Evolutionary conservation across 2,888 invertebrate species (phyloP), one percentile per base, ranked within the genome.

Genomic region (Eristalis intricaria): DNA sequence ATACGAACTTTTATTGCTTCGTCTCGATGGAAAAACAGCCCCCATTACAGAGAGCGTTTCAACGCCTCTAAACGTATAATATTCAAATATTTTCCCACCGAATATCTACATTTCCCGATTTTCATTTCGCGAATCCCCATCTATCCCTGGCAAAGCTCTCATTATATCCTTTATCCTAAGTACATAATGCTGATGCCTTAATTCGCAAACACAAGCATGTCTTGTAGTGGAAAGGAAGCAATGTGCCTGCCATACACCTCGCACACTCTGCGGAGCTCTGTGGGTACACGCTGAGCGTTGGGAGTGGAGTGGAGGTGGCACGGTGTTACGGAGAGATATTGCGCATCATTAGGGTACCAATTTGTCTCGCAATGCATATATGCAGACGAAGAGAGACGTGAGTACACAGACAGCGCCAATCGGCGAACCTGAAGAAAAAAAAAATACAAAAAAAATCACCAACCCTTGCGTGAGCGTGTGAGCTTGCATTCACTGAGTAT

Each of bases 131-230:
- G 32, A 13, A 15, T 8, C 58, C 50, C 32, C 19, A 32, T 70
- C 50, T 8, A n/a, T 50, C 50, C 50, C 50, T 19, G 8, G 8
- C 43, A 19, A 50, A 50, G 19, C 50, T 50, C 19, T 50, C 50
- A 71, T 64, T 69, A 40, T 69, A 74, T 63, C 38, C 71, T 64
- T 50, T 38, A 56, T 68, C 71, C 58, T 60, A 70, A 82, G 74
- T 70, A 82, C 75, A 75, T 40, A 64, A 82, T 68, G 75, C 70
- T 82, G 70, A 82, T 82, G 76, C 38, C 65, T 82, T 76, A 76
- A 82, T 82, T 76, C 65, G 76, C 60, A 82, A 70, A 65, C 76
- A 82, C 70, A 82, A 76, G 38, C 66, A 66, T 19, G 82, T 65
- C 65, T 81, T 76, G 81, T 66, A 43, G 32, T 29, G 69, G 19